phyloP scores from a whole-genome alignment of 2,888 invertebrate species.

The Ctenicera cuprea region DNA sequence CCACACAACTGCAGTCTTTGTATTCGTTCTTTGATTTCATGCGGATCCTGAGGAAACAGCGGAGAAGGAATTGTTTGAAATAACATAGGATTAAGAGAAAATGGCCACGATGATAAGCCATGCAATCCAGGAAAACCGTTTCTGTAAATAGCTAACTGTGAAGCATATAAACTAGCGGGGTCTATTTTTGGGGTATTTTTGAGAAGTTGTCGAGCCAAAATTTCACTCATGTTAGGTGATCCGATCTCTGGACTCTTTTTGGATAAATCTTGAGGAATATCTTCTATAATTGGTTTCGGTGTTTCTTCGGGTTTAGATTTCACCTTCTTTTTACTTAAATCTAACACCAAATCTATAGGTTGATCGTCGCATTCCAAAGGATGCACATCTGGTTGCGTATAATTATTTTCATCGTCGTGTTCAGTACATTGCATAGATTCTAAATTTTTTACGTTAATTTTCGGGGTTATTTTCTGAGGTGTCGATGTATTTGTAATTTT shows the following conservation, averaged over 20 bases:
- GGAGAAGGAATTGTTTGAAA: slow-evolving; percentile 76
- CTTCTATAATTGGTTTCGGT: slow-evolving; percentile 59
- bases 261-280: slow-evolving; percentile 72
- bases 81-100: slow-evolving; percentile 80
- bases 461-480: slow-evolving; percentile 61
- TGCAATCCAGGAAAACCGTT: slow-evolving; percentile 69
- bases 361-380: slow-evolving; percentile 63
- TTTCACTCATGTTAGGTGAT: slow-evolving; percentile 67
- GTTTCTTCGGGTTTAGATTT: slow-evolving; percentile 61
- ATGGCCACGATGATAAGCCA: slow-evolving; percentile 70
- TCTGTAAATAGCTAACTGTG: slow-evolving; percentile 78
- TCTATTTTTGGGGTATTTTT: slow-evolving; percentile 79
- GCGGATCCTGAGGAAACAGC: slow-evolving; percentile 75
- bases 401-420: slow-evolving; percentile 72
- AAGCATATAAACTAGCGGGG: slow-evolving; percentile 77
- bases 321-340: slow-evolving; percentile 85
- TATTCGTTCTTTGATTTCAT: slow-evolving; percentile 81
- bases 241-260: slow-evolving; percentile 70
- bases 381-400: slow-evolving; percentile 67
- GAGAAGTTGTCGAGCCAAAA: slow-evolving; percentile 81
- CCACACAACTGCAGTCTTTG: slow-evolving; percentile 83
- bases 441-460: slow-evolving; percentile 76
- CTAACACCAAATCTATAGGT: slow-evolving; percentile 77
- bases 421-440: slow-evolving; percentile 78
- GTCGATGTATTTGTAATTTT: slow-evolving; percentile 61